Evolutionary conservation across 2,113 vertebrate species (phyloP).

Genomic region (Dryoscopus gambensis): DNA sequence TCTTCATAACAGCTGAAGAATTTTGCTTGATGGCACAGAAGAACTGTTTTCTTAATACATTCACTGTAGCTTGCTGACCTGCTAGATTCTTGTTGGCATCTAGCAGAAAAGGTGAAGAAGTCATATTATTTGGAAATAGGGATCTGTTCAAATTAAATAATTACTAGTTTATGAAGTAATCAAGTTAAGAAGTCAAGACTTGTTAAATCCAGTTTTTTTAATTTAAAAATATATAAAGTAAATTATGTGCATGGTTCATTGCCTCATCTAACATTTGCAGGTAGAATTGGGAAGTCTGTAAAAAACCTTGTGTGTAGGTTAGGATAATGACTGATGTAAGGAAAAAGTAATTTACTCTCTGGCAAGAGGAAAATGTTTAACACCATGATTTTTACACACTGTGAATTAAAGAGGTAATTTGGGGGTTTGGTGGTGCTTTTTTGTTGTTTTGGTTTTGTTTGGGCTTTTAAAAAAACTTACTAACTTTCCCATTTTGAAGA

Average conservation of each 20-base stretch:
- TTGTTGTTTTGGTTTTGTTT: neutral
- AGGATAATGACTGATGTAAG: neutral
- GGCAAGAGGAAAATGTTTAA: neutral
- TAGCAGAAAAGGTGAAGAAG: neutral
- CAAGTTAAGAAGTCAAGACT: neutral
- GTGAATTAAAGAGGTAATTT: neutral
- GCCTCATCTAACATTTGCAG: neutral
- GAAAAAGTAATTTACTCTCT: neutral
- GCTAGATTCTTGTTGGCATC: neutral
- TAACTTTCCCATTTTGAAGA: neutral
- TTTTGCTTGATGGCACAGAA: neutral
- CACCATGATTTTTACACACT: neutral
- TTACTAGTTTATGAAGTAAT: neutral
- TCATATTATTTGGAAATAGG: neutral
- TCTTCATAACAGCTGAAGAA: neutral
- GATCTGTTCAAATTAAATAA: neutral
- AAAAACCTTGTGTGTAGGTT: conserved; percentile 5
- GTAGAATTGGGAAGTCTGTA: neutral
- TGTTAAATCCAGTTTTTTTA: neutral
- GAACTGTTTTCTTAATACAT: neutral
- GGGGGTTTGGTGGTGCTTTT: neutral
- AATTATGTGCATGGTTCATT: neutral
- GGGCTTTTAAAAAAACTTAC: neutral
- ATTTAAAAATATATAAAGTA: neutral
- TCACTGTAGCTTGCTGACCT: neutral